Evolutionary conservation across 1,140 invertebrate species (phyloP), one percentile per base, ranked within the genome.

Genomic region (Drosophila lini): DNA sequence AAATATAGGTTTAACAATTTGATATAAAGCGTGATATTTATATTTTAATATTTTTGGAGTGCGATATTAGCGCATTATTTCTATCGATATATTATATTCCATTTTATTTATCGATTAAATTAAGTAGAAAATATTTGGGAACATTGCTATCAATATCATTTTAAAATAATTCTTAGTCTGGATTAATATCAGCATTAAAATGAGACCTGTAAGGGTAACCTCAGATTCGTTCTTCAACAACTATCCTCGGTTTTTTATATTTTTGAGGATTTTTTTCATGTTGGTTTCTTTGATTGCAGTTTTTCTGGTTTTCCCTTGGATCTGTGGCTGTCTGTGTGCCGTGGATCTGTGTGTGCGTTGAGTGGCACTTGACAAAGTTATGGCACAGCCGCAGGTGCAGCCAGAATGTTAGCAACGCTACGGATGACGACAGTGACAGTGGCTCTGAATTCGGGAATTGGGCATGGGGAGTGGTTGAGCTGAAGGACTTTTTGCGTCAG

Each of bases 321-420:
- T 44, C 52, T 48, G 50, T 71, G 53, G 1, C 5, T 56, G 56
- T 71, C 8, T 4, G 42, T 9, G 19, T 6, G 19, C 16, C 16
- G 9, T 19, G 41, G 22, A 44, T 45, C 44, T 45, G 44, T 28
- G 34, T 36, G 34, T 22, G 57, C 55, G 73, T 45, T 74, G 71
- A 74, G 70, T 76, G 73, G 73, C 70, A 76, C 73, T 76, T 74
- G 73, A 76, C 73, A 76, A 74, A 74, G 73, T 77, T 76, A 76
- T 77, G 74, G 67, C 73, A 76, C 53, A 57, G 71, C 62, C 62
- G 73, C 63, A 76, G 73, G 73, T 78, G 73, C 56, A 48, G 71
- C 62, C 55, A 67, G 53, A 60, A 77, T 68, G 62, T 25, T 48
- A 31, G 56, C 71, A 48, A 56, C 48, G 56, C 41, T 45, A 61